A percentile compares a stretch with the other conserved stretches of the same genome.
These are phyloP conservation scores for Drosophila pandora DNA, from an alignment of 1,140 invertebrate species.

Conservation along the genomic window DNA sequence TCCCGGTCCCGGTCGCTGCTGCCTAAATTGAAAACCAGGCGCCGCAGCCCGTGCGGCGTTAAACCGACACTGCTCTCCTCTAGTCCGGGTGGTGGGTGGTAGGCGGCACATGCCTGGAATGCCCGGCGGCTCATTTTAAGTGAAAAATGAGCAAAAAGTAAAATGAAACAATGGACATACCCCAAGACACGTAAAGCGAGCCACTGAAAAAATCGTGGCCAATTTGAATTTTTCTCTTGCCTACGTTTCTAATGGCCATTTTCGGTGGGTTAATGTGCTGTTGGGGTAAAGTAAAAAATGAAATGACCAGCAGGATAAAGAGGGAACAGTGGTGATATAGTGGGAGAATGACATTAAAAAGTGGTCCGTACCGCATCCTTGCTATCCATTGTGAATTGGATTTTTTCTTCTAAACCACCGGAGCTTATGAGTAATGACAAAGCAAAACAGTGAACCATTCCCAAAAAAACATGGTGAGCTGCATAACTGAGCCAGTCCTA, in stretches of 20 bases:
- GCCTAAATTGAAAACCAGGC: constrained; percentile 74
- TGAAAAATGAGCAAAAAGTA: constrained; percentile 82
- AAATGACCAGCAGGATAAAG: constrained; percentile 16
- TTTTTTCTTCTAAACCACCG: constrained; percentile 13
- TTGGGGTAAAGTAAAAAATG: constrained; percentile 72
- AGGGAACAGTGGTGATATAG: constrained; percentile 21
- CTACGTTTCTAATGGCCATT: constrained; percentile 72
- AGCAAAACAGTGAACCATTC: constrained; percentile 53
- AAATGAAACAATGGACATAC: constrained; percentile 76
- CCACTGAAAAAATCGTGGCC: constrained; percentile 74
- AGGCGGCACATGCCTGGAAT: constrained; percentile 71
- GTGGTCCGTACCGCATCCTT: constrained; percentile 14
- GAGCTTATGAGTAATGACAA: constrained; percentile 76
- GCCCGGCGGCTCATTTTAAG: constrained; percentile 78
- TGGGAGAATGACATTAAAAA: constrained; percentile 40
- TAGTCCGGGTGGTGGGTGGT: neutral
- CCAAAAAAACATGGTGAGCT: neutral
- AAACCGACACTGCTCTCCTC: constrained; percentile 39
- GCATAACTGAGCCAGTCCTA: neutral
- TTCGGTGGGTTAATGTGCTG: constrained; percentile 80
- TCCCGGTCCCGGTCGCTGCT: constrained; percentile 57
- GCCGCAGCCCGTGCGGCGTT: constrained; percentile 20
- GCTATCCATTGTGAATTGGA: constrained; percentile 49
- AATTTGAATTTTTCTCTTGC: constrained; percentile 80
- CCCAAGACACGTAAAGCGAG: constrained; percentile 37